phyloP scores from a whole-genome alignment of 1,140 invertebrate genomes.

The Radopholus similis region DNA sequence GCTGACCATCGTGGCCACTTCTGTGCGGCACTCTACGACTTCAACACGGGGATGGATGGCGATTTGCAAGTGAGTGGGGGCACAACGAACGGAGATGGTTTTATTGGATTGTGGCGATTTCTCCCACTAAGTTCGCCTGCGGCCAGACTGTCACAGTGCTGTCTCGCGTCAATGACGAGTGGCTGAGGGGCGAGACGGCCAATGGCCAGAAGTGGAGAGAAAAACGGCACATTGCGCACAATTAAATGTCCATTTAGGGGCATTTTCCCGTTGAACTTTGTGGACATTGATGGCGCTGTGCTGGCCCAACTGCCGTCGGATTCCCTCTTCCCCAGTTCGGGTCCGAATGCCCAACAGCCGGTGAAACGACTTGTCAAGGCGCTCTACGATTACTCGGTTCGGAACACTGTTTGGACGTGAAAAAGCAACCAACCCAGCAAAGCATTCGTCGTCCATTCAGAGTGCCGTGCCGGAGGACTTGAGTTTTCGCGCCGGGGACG shows the following conservation, averaged over 20 bases:
- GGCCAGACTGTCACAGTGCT: too few relatives aligned
- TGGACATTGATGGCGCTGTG: constrained; percentile 29
- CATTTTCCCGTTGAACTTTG: constrained; percentile 38
- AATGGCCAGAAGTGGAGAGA: too few relatives aligned
- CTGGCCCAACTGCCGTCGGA: constrained; percentile 19
- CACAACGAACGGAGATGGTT: neutral
- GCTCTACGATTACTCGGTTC: constrained; percentile 1
- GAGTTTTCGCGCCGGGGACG: constrained; percentile 35
- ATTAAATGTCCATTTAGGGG: too few relatives aligned
- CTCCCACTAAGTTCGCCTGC: too few relatives aligned
- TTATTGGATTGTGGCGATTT: constrained; percentile 30
- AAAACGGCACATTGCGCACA: too few relatives aligned
- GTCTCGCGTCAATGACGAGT: constrained; percentile 30
- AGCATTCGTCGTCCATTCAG: constrained; percentile 28
- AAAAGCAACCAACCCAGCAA: neutral
- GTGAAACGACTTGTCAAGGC: constrained; percentile 9
- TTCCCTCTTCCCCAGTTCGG: too few relatives aligned
- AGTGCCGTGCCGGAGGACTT: constrained; percentile 33
- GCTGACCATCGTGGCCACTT: constrained; percentile 21
- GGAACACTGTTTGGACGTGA: constrained; percentile 19
- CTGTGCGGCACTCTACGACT: constrained; percentile 41
- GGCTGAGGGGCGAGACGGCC: constrained; percentile 32
- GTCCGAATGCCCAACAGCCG: constrained; percentile 1
- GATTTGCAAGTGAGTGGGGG: constrained; percentile 37
- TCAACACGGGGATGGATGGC: constrained; percentile 41